Evolutionary conservation across 2,888 invertebrate genomes (phyloP).

Genomic region (Drosophila maculinotata): DNA sequence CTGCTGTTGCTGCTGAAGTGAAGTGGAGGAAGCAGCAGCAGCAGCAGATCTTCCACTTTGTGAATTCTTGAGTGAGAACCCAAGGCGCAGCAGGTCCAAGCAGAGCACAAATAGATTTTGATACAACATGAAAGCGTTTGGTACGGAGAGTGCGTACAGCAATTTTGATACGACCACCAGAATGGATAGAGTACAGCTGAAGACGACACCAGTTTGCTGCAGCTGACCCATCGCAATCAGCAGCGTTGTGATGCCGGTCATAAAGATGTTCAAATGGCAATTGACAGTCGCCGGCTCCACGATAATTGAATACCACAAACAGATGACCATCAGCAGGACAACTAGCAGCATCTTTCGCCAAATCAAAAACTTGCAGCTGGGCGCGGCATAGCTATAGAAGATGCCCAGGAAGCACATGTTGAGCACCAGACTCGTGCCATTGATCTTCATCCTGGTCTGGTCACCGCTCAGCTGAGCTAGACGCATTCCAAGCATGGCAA

Average conservation of each 20-base stretch:
- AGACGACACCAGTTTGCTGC: not conserved
- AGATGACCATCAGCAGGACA: not conserved
- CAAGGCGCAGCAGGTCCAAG: conserved; percentile 10
- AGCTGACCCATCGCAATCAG: conserved; percentile 4
- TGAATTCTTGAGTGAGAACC: rapidly evolving
- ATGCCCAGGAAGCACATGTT: not conserved
- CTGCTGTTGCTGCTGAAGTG: not conserved
- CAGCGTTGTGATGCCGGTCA: conserved; percentile 1
- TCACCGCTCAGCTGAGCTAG: conserved; percentile 7
- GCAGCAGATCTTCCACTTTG: not conserved
- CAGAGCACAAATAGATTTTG: conserved; percentile 18
- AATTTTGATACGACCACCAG: conserved; percentile 8
- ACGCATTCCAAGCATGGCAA: conserved; percentile 24
- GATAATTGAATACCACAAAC: conserved; percentile 12
- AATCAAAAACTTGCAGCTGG: not conserved
- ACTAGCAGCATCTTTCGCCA: not conserved
- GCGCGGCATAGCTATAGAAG: not conserved
- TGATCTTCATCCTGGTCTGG: not conserved
- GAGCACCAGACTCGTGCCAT: conserved; percentile 3
- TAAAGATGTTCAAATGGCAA: conserved; percentile 4
- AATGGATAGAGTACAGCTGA: conserved; percentile 18
- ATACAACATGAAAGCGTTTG: conserved; percentile 3
- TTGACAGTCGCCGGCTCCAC: not conserved
- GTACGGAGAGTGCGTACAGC: conserved; percentile 17
- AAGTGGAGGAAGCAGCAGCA: not conserved